phyloP scores from a whole-genome alignment of 2,113 vertebrate species.

The Struthio camelus region DNA sequence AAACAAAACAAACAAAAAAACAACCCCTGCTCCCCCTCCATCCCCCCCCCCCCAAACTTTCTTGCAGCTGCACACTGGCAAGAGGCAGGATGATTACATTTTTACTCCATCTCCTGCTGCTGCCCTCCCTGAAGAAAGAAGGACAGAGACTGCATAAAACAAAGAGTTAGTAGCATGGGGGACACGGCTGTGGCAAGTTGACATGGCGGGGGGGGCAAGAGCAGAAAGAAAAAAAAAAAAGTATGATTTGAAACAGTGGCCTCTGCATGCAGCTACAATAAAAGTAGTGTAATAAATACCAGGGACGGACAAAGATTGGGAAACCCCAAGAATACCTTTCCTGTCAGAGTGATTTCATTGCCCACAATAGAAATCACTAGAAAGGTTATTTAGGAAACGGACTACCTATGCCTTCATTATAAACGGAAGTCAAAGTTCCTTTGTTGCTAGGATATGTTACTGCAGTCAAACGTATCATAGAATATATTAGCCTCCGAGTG shows the following conservation, averaged over 20 bases:
- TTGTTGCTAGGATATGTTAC: background rate
- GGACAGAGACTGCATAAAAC: background rate
- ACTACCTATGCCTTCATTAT: background rate
- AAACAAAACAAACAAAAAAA: too few species aligned
- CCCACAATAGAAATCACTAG: background rate
- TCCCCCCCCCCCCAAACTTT: too few species aligned
- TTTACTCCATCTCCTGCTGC: background rate
- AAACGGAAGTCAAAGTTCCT: background rate
- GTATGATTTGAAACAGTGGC: background rate
- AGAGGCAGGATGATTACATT: background rate
- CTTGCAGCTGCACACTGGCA: background rate
- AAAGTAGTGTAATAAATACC: background rate
- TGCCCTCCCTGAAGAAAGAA: background rate
- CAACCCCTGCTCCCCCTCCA: too few species aligned
- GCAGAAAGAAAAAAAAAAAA: background rate
- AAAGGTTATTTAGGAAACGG: background rate
- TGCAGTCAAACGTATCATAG: background rate
- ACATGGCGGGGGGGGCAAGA: background rate
- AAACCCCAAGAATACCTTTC: background rate
- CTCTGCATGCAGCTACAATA: background rate
- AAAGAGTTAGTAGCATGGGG: background rate
- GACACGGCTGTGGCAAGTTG: background rate
- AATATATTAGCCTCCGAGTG: background rate
- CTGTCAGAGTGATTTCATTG: background rate
- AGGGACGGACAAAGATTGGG: background rate